Base-by-base conservation (phyloP, 2,113 vertebrate species). In the Hypomesus transpacificus region DNA sequence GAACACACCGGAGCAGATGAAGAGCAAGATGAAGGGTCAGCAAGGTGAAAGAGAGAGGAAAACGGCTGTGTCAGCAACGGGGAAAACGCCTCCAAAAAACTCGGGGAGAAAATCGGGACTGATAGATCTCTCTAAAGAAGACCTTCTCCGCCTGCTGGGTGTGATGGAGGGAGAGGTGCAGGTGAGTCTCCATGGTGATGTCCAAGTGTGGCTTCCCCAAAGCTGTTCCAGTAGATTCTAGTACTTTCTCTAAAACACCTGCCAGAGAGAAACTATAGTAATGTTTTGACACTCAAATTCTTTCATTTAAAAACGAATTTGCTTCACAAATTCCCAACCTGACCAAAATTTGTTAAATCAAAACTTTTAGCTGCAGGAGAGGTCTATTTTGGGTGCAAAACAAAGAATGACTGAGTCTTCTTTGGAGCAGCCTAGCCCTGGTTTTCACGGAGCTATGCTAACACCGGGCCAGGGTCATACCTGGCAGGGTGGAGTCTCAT, bases 131-230 rank as follows among this genome's bases (percentile, higher is more conserved):
- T 92, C 94, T 14, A 94, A 92, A 86, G 92, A 91, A 62, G 94
- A 98, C 18, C 90, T 99, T 68, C 87, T 99, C 18, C 93, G 89
- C 18, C 91, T 99, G 56, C 94, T 99, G 76, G 94, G 96, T 31
- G 86, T 99, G 85, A 99, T 99, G 97, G 97, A 99, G 81, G 97
- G 97, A 79, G 97, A 99, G 72, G 79, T 98, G 14, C 96, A 98
- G 96, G 97, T 98, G 63, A 50, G 63, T 65, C 7, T 20, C 31
- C 62, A 34, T 18, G 5, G 31, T 13, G 39, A 46, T 46, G 7
- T 46, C 39, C 39, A 46, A 46, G 39, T 11, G 39, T 46, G 39
- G 39, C 9, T 9, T 46, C 39, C 39, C 39, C 9, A 46, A 46
- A 46, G 39, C 39, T 46, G 39, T 46, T 46, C 39, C 7, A 2